These are phyloP conservation scores for Delichon dasypus DNA, from an alignment of 2,797 vertebrate genomes.

Conservation along the genomic window DNA sequence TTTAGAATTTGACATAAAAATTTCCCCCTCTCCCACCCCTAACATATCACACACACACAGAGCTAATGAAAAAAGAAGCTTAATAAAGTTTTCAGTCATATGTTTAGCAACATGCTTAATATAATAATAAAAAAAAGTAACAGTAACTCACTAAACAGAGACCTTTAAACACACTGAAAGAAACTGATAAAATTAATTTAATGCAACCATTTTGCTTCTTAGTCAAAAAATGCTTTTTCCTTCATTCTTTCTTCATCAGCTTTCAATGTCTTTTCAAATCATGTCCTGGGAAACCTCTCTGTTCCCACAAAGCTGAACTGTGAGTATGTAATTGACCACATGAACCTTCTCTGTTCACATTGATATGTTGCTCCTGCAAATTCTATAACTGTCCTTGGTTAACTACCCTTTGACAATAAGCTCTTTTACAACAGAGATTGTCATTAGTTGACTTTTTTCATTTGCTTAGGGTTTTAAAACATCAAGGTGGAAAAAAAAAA, in stretches of 20 bases:
- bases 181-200: neutral
- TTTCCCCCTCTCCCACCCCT: rapidly evolving
- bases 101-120: neutral
- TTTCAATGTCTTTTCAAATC: neutral
- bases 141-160: neutral
- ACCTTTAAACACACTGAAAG: neutral
- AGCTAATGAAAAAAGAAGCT: neutral
- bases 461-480: neutral
- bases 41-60: neutral
- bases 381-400: neutral
- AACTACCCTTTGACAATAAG: neutral
- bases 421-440: neutral
- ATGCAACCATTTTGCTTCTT: neutral
- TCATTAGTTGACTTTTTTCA: neutral
- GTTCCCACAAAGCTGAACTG: neutral
- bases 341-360: neutral
- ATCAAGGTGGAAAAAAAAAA: neutral
- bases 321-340: neutral
- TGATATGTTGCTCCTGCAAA: neutral
- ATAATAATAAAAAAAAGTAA: neutral
- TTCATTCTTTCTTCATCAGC: neutral
- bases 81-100: neutral
- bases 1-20: neutral
- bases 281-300: neutral
- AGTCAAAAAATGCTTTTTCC: neutral